A percentile compares a stretch with the other conserved stretches of the same genome.
Conservation (phyloP, 2,888 invertebrate genomes). For the Agrotis ipsilon region DNA sequence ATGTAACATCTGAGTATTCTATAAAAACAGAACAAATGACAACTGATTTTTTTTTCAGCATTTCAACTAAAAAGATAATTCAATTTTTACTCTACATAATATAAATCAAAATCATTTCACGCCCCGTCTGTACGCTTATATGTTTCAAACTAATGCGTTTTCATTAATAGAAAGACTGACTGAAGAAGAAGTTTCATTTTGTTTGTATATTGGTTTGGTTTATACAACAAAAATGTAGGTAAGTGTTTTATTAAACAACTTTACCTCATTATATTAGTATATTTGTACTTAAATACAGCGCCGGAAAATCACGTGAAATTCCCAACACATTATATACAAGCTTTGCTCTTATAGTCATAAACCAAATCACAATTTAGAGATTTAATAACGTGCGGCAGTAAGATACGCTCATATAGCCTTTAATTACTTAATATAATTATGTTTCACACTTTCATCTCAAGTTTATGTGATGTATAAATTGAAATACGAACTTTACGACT, state of each 20-base stretch:
- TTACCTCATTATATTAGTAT: neutral
- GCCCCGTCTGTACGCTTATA: too few relatives aligned
- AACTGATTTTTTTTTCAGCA: too few relatives aligned
- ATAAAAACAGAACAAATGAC: too few relatives aligned
- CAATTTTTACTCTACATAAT: too few relatives aligned
- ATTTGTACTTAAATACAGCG: neutral
- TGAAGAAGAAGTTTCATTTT: too few relatives aligned
- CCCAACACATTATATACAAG: neutral
- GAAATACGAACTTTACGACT: slow-evolving; percentile 53
- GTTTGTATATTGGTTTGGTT: too few relatives aligned
- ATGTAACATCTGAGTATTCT: neutral
- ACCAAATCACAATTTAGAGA: slow-evolving; percentile 47
- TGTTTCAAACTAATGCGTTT: too few relatives aligned
- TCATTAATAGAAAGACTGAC: too few relatives aligned
- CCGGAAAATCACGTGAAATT: neutral
- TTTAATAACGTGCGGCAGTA: slow-evolving; percentile 47
- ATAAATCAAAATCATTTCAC: too few relatives aligned
- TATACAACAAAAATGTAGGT: neutral
- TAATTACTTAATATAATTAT: slow-evolving; percentile 60
- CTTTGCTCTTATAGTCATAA: slow-evolving; percentile 27
- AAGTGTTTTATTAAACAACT: neutral
- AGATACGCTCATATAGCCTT: slow-evolving; percentile 40
- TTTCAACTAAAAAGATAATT: neutral
- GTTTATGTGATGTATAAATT: slow-evolving; percentile 53
- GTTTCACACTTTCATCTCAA: slow-evolving; percentile 33